A percentile compares a stretch with the other conserved stretches of the same genome.
These are phyloP conservation scores for Patella vulgata DNA, from an alignment of 1,140 invertebrate species.

Conservation along the genomic window DNA sequence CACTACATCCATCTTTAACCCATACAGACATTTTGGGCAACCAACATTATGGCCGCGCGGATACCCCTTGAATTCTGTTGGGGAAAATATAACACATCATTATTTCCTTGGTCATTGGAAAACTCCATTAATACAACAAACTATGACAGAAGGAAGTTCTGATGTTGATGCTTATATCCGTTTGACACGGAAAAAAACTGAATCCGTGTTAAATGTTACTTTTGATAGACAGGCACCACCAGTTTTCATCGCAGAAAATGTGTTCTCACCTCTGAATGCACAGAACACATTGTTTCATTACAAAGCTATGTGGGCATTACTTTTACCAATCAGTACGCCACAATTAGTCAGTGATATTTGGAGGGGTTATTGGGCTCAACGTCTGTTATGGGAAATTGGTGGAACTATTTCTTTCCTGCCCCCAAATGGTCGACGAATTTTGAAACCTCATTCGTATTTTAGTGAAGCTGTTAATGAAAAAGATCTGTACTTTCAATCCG, in stretches of 20 bases:
- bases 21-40: conserved; percentile 58
- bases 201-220: conserved; percentile 29
- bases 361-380: conserved; percentile 58
- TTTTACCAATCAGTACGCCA: conserved; percentile 51
- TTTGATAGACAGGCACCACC: conserved; percentile 45
- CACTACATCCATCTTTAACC: conserved; percentile 43
- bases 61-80: conserved; percentile 51
- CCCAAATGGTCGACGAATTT: conserved; percentile 40
- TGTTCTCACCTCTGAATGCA: conserved; percentile 52
- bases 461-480: conserved; percentile 42
- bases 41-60: conserved; percentile 56
- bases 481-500: conserved; percentile 38
- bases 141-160: conserved; percentile 59
- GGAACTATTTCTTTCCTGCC: conserved; percentile 42
- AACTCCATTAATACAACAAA: conserved; percentile 56
- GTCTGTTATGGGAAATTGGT: conserved; percentile 50
- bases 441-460: conserved; percentile 42
- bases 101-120: conserved; percentile 17
- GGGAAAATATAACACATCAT: conserved; percentile 1
- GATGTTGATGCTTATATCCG: conserved; percentile 62
- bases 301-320: conserved; percentile 54
- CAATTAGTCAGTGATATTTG: conserved; percentile 59
- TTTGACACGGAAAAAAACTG: conserved; percentile 40
- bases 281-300: conserved; percentile 60
- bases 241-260: conserved; percentile 38